These are phyloP conservation scores for Eupithecia pulchellata DNA, from an alignment of 2,888 invertebrate species.

Conservation along the genomic window DNA sequence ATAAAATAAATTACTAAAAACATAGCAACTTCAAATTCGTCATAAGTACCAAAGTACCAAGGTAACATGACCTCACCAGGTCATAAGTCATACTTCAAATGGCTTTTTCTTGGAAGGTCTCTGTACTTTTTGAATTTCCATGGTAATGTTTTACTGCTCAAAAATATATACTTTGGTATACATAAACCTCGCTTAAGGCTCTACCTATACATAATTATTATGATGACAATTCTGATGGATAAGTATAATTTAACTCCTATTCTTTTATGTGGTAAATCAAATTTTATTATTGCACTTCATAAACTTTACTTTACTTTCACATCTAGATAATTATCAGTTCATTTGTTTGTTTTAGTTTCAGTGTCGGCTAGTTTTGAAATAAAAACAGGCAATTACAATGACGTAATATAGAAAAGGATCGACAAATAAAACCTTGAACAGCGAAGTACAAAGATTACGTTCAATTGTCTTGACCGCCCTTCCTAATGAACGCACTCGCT, in stretches of 20 bases:
- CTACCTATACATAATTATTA: neutral
- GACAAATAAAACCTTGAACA: conserved; percentile 71
- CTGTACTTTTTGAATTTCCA: conserved; percentile 4
- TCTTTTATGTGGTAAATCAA: too few relatives aligned
- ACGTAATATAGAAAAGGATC: conserved; percentile 64
- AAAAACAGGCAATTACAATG: conserved; percentile 62
- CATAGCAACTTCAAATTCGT: neutral
- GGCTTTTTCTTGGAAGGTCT: conserved; percentile 5
- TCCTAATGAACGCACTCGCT: conserved; percentile 54
- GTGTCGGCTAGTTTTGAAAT: conserved; percentile 45
- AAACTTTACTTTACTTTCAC: too few relatives aligned
- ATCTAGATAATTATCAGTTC: neutral
- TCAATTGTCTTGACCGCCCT: conserved; percentile 61
- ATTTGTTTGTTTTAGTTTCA: neutral
- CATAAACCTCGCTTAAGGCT: neutral
- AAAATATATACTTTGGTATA: neutral
- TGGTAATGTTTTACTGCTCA: neutral
- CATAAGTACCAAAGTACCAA: neutral
- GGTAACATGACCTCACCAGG: conserved; percentile 5
- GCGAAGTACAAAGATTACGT: conserved; percentile 43
- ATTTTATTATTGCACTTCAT: too few relatives aligned
- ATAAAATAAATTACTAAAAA: neutral
- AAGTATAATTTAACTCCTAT: too few relatives aligned
- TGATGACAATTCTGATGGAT: neutral
- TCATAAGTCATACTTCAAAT: conserved; percentile 7